These are phyloP conservation scores for Phyllopteryx taeniolatus DNA, from an alignment of 2,113 vertebrate species.

Conservation along the genomic window DNA sequence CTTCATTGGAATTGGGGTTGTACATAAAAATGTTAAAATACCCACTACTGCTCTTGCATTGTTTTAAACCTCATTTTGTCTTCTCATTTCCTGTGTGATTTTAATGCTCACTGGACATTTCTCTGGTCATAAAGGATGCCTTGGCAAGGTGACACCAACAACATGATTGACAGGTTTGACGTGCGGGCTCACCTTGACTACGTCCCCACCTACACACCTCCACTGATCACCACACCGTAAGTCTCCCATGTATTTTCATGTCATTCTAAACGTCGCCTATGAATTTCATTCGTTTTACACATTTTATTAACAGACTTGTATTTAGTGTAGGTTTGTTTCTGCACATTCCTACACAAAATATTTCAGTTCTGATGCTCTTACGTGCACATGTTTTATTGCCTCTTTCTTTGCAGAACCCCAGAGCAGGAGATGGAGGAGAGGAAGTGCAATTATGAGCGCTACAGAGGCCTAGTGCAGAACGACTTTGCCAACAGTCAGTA, in stretches of 20 bases:
- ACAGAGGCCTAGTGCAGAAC: conserved; percentile 94
- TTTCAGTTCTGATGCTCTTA: background rate
- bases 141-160: conserved; percentile 94
- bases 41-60: background rate
- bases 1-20: too few relatives aligned
- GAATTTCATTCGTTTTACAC: background rate
- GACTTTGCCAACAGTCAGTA: conserved; percentile 95
- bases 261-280: background rate
- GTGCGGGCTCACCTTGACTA: conserved; percentile 92
- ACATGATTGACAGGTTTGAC: conserved; percentile 96
- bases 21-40: too few relatives aligned
- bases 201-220: conserved; percentile 87
- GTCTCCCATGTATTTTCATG: conserved; percentile 36
- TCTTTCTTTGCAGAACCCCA: conserved; percentile 59
- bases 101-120: background rate
- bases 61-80: background rate
- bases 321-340: background rate
- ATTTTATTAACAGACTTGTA: background rate
- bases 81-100: too few relatives aligned
- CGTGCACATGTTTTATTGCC: conserved; percentile 13
- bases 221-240: conserved; percentile 84
- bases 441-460: conserved; percentile 95
- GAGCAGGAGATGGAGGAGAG: conserved; percentile 91
- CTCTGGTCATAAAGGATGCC: conserved; percentile 82
- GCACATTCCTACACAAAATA: background rate